Base-by-base conservation (phyloP, 2,888 invertebrate species). In the Nebria brevicollis region DNA sequence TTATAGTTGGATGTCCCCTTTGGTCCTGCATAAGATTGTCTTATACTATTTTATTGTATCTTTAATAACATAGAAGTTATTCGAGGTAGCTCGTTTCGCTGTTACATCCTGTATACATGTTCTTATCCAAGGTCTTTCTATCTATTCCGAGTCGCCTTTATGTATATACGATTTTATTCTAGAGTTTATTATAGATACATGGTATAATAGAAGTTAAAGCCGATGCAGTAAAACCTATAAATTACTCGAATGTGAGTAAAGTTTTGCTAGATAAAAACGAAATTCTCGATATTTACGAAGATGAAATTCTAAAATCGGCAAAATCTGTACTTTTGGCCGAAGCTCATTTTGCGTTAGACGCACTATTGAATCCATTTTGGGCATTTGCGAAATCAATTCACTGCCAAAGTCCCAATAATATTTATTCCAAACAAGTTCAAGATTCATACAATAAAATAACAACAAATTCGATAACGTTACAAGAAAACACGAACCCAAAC, bases 351-450 rank as follows among this genome's bases (percentile, higher is more conserved):
- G 83, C 84, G 64, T 66, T 85, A 41, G 82, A 83, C 11, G 82
- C 82, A 0, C 75, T 85, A 41, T 77, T 85, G 20, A 79, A 77
- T 20, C 84, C 84, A 64, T 75, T 80, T 6, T 85, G 85, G 84
- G 73, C 78, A 75, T 15, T 76, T 65, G 13, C 26, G 41, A 65
- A 42, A 79, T n/a, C 13, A 2, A 66, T 74, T 41, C 66, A n/a
- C 65, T 65, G 66, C 43, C 41, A 75, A 66, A 75, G 75, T n/a
- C 80, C 72, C 10, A 6, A 72, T 11, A 72, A 72, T 72, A 26
- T 72, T 26, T 72, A 72, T 11, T 20, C 68, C 13, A 4, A 68
- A 25, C 25, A 77, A 72, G 54, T 64, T 13, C 5, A 25, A 0
- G 72, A 64, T 15, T 10, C 41, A 42, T 73, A 66, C 20, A 34